These are phyloP conservation scores for Helogale parvula DNA, from an alignment of 2,113 vertebrate species.

Conservation along the genomic window DNA sequence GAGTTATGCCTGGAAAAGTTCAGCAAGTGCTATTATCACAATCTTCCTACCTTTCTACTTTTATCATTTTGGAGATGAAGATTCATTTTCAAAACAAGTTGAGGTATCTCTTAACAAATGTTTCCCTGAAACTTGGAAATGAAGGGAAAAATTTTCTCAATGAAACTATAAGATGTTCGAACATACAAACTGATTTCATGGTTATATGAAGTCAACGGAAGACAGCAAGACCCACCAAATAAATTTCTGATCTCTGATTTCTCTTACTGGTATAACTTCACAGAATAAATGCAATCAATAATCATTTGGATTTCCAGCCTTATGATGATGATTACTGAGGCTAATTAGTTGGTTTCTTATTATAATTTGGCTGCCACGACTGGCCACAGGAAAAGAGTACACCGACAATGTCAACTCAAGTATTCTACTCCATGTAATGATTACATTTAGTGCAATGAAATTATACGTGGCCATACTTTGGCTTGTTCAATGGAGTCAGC, in stretches of 20 bases:
- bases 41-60: neutral
- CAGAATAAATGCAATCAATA: neutral
- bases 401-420: neutral
- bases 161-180: neutral
- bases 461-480: neutral
- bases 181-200: neutral
- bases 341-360: neutral
- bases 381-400: constrained; percentile 15
- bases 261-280: neutral
- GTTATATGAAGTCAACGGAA: constrained; percentile 3
- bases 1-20: neutral
- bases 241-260: constrained; percentile 32
- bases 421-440: neutral
- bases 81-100: constrained; percentile 36
- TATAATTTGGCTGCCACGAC: neutral
- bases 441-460: constrained; percentile 11
- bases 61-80: constrained; percentile 39
- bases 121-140: neutral
- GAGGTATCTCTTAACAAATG: neutral
- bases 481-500: neutral
- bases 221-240: neutral
- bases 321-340: neutral
- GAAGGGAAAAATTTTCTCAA: neutral
- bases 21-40: neutral
- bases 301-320: neutral